Evolutionary conservation across 2,113 vertebrate species (phyloP), one percentile per base, ranked within the genome.

Genomic region (Lycocorax pyrrhopterus): DNA sequence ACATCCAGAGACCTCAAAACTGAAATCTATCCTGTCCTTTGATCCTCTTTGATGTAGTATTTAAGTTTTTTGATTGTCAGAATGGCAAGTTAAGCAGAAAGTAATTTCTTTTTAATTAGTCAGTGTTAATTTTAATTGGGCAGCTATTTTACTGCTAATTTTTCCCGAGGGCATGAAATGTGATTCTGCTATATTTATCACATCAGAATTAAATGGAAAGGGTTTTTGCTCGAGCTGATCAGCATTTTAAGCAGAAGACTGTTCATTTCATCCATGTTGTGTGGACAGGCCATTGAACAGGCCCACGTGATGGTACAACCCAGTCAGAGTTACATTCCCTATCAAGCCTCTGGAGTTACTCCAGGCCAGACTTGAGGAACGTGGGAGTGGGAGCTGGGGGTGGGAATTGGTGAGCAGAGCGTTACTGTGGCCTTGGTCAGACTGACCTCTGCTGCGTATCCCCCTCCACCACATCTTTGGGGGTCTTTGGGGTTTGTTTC

Each of bases 21-120:
- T 35, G n/a, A 77, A 87, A 86, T 43, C 19, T 41, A 0, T 79
- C 69, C 59, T 29, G 23, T 81, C 33, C 25, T 92, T 88, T 87
- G 56, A 80, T 77, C 39, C 16, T 58, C 81, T 94, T 85, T 76
- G 32, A 73, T 59, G 33, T 20, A 62, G 21, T 33, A 13, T 84
- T 3, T 77, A 85, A 53, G 66, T 82, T 84, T 89, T 84, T 49
- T 74, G 82, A 69, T 87, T 68, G 69, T 85, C 81, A 92, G 59
- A 89, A 89, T 4, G 11, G 43, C 83, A 81, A 90, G 27, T 83
- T 93, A 94, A 82, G 88, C 81, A 91, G 91, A 87, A 95, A 95
- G 92, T 84, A 87, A 89, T 93, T 93, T 86, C 32, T 87, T 93
- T 91, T 94, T 85, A 91, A 93, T 96, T 91, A 95, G 85, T 49